These are phyloP conservation scores for Notodromas monacha DNA, from an alignment of 2,888 invertebrate species.

Conservation along the genomic window DNA sequence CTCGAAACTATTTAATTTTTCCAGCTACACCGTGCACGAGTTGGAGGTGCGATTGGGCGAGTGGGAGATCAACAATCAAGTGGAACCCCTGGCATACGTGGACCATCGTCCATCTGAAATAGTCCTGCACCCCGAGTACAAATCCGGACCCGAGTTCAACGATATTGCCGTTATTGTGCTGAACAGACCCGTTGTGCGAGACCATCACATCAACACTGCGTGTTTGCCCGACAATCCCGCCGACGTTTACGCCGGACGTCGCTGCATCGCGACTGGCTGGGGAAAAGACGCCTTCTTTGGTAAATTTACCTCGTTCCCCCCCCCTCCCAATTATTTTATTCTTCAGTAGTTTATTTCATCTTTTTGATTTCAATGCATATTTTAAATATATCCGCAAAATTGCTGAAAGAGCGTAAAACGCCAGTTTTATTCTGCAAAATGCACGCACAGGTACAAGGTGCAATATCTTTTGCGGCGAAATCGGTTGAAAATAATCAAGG, in stretches of 20 bases:
- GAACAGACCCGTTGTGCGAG: slow-evolving; percentile 23
- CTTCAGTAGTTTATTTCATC: background rate
- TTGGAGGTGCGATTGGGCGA: slow-evolving; percentile 44
- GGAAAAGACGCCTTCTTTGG: slow-evolving; percentile 41
- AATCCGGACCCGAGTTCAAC: slow-evolving; percentile 24
- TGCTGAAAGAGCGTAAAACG: no score
- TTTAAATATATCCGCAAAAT: no score
- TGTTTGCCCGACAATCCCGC: slow-evolving; percentile 22
- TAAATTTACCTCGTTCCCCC: no score
- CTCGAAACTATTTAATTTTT: no score
- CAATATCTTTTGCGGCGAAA: no score
- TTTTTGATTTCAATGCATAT: no score
- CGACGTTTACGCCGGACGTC: slow-evolving; percentile 19
- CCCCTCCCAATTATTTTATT: background rate
- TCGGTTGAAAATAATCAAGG: no score
- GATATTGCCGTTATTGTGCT: slow-evolving; percentile 38
- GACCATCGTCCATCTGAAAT: slow-evolving; percentile 34
- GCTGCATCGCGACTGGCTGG: slow-evolving; percentile 49
- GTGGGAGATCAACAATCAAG: slow-evolving; percentile 30
- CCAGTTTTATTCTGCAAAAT: no score
- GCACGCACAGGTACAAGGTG: no score
- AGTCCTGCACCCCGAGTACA: slow-evolving; percentile 33
- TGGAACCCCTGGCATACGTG: slow-evolving; percentile 44
- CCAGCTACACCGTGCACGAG: no score
- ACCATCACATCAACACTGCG: slow-evolving; percentile 36